Percentiles rank a stretch among this genome's conserved stretches.
phyloP scores from a whole-genome alignment of 2,888 invertebrate species.

The Limenitis camilla region DNA sequence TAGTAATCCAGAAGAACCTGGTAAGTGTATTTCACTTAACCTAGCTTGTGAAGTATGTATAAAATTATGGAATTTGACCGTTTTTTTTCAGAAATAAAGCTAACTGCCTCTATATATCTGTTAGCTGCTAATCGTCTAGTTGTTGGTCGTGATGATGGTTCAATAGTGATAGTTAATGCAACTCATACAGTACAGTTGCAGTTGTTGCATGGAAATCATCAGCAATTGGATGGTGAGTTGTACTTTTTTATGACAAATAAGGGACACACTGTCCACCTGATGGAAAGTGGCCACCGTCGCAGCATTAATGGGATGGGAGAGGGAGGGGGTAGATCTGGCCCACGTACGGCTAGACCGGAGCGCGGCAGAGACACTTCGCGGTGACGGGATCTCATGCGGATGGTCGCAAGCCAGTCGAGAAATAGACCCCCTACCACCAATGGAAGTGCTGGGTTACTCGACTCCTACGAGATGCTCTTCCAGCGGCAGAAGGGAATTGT shows the following conservation, averaged over 20 bases:
- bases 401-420: too few relatives aligned
- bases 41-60: neutral
- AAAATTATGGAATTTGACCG: neutral
- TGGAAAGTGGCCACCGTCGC: too few relatives aligned
- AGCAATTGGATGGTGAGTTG: conserved; percentile 80
- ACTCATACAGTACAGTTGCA: conserved; percentile 96
- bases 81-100: conserved; percentile 72
- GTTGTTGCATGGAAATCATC: conserved; percentile 89
- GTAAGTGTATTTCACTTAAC: conserved; percentile 74
- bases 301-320: too few relatives aligned
- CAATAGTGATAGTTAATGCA: conserved; percentile 96
- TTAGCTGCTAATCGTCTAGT: conserved; percentile 94
- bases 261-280: too few relatives aligned
- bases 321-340: too few relatives aligned
- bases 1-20: conserved; percentile 80
- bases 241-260: neutral
- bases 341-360: too few relatives aligned
- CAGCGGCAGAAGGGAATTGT: too few relatives aligned
- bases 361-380: too few relatives aligned
- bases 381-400: too few relatives aligned
- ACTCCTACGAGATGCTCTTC: too few relatives aligned
- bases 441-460: too few relatives aligned
- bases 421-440: too few relatives aligned
- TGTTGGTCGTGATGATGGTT: conserved; percentile 95
- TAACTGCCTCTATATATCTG: conserved; percentile 95